phyloP scores from a whole-genome alignment of 2,888 invertebrate genomes.

The Steromphala cineraria region DNA sequence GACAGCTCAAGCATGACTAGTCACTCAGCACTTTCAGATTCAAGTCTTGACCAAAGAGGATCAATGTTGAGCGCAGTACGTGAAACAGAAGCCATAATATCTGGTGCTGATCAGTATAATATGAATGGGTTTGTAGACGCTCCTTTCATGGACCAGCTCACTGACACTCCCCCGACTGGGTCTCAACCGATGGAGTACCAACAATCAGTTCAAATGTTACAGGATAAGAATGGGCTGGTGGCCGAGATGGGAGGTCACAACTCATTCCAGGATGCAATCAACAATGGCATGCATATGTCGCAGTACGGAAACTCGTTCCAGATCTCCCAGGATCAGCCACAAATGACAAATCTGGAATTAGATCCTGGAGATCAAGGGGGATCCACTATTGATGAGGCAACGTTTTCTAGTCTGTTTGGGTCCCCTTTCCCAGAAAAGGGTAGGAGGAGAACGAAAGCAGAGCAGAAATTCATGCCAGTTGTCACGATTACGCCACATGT shows the following conservation, averaged over 20 bases:
- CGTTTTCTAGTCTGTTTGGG: conserved; percentile 57
- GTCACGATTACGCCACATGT: conserved; percentile 39
- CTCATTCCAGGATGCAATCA: neutral
- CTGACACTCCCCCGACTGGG: neutral
- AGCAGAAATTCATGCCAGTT: conserved; percentile 46
- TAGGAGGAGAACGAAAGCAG: conserved; percentile 37
- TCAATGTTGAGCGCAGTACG: neutral
- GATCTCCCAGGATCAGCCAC: neutral
- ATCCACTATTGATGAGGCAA: conserved; percentile 60
- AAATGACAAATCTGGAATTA: conserved; percentile 1
- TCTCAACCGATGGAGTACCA: neutral
- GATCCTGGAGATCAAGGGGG: conserved; percentile 6
- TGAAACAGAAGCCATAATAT: neutral
- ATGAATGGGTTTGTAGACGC: conserved; percentile 33
- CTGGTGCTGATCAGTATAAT: conserved; percentile 28
- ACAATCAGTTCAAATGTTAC: neutral
- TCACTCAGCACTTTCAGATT: conserved; percentile 15
- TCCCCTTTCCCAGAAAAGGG: neutral
- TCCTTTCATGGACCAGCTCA: conserved; percentile 46
- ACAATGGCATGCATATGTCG: neutral
- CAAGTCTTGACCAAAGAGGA: conserved; percentile 2
- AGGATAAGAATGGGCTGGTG: neutral
- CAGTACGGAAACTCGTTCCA: neutral
- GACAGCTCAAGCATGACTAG: conserved; percentile 13
- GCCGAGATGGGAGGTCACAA: neutral